Evolutionary conservation across 2,888 invertebrate genomes (phyloP).

Genomic region (Drosophila diplacantha): DNA sequence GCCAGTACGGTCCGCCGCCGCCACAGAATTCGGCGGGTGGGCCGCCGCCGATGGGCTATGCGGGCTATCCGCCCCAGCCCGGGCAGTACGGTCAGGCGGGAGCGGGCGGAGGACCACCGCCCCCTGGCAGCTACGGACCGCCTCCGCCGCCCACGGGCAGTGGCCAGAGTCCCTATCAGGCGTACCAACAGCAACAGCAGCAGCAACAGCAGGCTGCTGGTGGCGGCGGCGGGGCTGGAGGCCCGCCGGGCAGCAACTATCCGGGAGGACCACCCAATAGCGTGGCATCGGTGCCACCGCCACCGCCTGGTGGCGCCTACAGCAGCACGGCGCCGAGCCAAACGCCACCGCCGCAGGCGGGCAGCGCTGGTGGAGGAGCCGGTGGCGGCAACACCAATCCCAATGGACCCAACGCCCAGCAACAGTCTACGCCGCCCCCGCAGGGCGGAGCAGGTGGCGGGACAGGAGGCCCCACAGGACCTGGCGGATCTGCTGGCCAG

Average conservation of each 20-base stretch:
- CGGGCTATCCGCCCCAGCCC: conserved; percentile 62
- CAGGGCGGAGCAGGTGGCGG: conserved; percentile 49
- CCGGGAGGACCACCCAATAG: conserved; percentile 66
- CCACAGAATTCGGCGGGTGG: conserved; percentile 62
- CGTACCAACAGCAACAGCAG: conserved; percentile 74
- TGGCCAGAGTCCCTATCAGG: conserved; percentile 78
- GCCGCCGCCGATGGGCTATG: conserved; percentile 68
- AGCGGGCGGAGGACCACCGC: conserved; percentile 55
- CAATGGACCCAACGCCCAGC: conserved; percentile 69
- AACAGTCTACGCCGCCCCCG: conserved; percentile 71
- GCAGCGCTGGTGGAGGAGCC: conserved; percentile 62
- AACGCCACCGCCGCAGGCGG: conserved; percentile 71
- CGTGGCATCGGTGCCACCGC: conserved; percentile 55
- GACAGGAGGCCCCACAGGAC: conserved; percentile 33
- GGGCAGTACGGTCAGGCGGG: conserved; percentile 59
- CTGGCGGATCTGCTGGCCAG: conserved; percentile 40
- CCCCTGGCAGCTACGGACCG: conserved; percentile 78
- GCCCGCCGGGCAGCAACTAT: conserved; percentile 64
- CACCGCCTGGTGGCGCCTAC: conserved; percentile 76
- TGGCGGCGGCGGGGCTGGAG: conserved; percentile 26
- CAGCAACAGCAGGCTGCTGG: conserved; percentile 66
- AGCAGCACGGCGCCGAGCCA: conserved; percentile 79
- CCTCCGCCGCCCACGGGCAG: conserved; percentile 66
- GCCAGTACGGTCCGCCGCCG: conserved; percentile 68
- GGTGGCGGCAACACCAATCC: conserved; percentile 66